Evolutionary conservation across 2,797 vertebrate genomes (phyloP).

Genomic region (Zalophus californianus): DNA sequence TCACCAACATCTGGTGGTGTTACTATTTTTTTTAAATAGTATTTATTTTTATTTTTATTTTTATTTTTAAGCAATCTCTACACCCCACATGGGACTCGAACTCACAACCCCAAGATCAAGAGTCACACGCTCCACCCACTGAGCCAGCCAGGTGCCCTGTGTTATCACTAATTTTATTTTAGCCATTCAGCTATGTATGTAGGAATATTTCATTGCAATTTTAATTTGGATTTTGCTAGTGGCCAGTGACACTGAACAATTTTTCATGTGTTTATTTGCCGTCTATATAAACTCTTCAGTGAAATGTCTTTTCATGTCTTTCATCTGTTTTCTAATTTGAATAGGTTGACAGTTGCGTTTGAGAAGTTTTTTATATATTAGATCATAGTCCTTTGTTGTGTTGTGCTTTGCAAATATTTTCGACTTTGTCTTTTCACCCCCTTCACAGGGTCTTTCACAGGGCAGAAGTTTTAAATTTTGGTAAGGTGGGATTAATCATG

Average conservation of each 20-base stretch:
- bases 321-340: background rate
- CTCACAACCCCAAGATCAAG: background rate
- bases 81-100: background rate
- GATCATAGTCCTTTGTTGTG: background rate
- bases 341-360: background rate
- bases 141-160: background rate
- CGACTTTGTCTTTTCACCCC: background rate
- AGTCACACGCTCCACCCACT: background rate
- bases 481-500: background rate
- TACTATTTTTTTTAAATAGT: background rate
- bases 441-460: background rate
- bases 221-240: conserved; percentile 41
- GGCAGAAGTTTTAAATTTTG: background rate
- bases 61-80: background rate
- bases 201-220: background rate
- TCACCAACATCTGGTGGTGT: background rate
- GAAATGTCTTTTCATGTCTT: background rate
- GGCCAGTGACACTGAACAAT: background rate
- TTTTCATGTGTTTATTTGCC: background rate
- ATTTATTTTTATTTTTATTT: background rate
- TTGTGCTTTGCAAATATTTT: conserved; percentile 7
- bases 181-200: background rate
- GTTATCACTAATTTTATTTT: conserved; percentile 32
- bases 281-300: background rate
- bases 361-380: background rate